These are phyloP conservation scores for Porites australiensis DNA, from an alignment of 64 coral and sea anemone species.

Conservation along the genomic window DNA sequence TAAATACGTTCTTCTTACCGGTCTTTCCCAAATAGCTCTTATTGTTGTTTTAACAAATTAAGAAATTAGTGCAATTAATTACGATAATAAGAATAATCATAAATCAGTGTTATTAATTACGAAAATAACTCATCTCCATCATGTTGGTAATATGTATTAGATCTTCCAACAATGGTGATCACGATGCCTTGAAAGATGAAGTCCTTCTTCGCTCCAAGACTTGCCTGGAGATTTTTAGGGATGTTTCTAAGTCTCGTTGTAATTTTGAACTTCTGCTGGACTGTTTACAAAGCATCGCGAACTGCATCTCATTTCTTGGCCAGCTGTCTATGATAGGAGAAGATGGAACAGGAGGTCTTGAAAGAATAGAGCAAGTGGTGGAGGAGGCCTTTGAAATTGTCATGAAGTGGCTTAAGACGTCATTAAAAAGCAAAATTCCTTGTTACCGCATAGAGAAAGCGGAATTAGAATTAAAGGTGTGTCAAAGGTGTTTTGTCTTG, in stretches of 20 bases:
- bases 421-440: too few relatives aligned
- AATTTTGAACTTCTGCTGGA: neutral
- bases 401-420: neutral
- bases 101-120: too few relatives aligned
- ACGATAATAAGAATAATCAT: too few relatives aligned
- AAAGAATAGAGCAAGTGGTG: neutral
- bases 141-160: neutral
- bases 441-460: too few relatives aligned
- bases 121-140: too few relatives aligned
- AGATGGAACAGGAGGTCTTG: neutral
- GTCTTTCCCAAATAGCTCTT: too few relatives aligned
- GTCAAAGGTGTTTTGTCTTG: too few relatives aligned
- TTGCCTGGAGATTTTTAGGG: neutral
- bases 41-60: too few relatives aligned
- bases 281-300: neutral
- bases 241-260: neutral
- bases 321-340: neutral
- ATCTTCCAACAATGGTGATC: neutral
- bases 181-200: neutral
- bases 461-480: too few relatives aligned
- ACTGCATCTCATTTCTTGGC: neutral
- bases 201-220: neutral
- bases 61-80: too few relatives aligned
- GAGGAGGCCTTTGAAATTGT: conserved; percentile 1
- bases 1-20: too few relatives aligned